These are phyloP conservation scores for Urosaurus nigricauda DNA, from an alignment of 2,797 vertebrate genomes.

Conservation along the genomic window DNA sequence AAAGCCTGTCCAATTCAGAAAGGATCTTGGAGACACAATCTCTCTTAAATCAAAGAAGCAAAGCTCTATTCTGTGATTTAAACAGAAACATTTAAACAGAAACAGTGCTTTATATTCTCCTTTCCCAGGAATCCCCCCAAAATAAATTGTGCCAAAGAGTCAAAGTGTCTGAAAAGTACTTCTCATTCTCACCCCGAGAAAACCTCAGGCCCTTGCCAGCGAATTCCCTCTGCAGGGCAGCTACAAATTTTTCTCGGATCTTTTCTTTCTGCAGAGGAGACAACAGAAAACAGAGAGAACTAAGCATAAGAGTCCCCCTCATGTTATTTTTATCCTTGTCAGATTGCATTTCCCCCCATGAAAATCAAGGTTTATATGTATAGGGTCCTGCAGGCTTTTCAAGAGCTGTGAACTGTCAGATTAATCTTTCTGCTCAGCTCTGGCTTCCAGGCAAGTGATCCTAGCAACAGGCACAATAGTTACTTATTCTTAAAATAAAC, in stretches of 20 bases:
- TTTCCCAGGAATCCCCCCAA: conserved; percentile 24
- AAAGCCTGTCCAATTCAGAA: not conserved
- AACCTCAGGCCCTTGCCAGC: conserved; percentile 95
- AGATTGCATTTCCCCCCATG: not conserved
- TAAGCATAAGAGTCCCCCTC: not conserved
- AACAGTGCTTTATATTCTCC: not conserved
- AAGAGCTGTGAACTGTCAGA: conserved; percentile 2
- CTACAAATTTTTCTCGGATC: conserved; percentile 96
- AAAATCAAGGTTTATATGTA: conserved; percentile 7
- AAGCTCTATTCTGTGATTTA: not conserved
- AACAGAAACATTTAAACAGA: not conserved
- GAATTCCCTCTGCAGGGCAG: conserved; percentile 93
- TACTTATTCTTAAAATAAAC: not conserved
- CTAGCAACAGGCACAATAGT: not conserved
- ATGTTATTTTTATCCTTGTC: not conserved
- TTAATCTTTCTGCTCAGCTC: not conserved
- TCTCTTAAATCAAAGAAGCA: not conserved
- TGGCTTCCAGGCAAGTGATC: not conserved
- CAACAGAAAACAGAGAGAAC: conserved; percentile 17
- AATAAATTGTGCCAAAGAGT: not conserved
- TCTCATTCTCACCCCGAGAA: conserved; percentile 85
- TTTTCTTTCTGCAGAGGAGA: conserved; percentile 87
- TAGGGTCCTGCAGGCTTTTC: not conserved
- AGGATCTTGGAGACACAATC: not conserved
- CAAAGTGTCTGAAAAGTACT: conserved; percentile 25